phyloP scores from a whole-genome alignment of 2,113 vertebrate genomes.

The Xenus cinereus region DNA sequence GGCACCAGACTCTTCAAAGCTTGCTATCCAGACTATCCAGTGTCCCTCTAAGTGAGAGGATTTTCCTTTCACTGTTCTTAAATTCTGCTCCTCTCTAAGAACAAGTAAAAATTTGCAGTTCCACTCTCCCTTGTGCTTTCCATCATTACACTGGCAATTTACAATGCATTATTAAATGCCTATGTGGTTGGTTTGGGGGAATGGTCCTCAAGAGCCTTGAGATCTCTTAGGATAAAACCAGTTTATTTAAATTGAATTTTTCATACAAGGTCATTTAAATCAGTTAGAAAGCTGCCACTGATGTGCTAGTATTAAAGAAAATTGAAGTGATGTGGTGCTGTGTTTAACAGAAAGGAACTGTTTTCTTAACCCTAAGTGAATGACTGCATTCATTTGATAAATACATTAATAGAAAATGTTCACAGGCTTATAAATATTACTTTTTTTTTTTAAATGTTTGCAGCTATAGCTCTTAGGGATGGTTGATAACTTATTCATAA shows the following conservation, averaged over 20 bases:
- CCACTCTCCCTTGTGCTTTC: background rate
- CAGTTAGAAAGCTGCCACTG: background rate
- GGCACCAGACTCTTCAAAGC: background rate
- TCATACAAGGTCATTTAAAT: background rate
- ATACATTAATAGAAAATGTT: conserved; percentile 34
- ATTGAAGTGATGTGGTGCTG: background rate
- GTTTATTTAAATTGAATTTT: background rate
- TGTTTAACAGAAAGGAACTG: background rate
- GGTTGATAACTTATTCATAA: conserved; percentile 40
- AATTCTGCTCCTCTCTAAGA: background rate
- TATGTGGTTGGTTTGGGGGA: background rate
- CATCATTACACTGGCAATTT: background rate
- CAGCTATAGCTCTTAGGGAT: background rate
- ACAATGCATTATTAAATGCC: background rate
- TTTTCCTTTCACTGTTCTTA: background rate
- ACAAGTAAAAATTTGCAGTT: background rate
- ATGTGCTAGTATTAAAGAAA: background rate
- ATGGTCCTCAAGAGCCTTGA: background rate
- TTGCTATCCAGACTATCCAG: background rate
- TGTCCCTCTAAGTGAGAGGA: background rate
- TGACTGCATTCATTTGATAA: conserved; percentile 5
- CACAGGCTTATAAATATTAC: conserved; percentile 2
- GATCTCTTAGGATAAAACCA: background rate
- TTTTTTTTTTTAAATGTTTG: background rate
- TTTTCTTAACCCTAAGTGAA: conserved; percentile 10